Evolutionary conservation across 2,113 vertebrate species (phyloP).

Genomic region (Turdus rufiventris): DNA sequence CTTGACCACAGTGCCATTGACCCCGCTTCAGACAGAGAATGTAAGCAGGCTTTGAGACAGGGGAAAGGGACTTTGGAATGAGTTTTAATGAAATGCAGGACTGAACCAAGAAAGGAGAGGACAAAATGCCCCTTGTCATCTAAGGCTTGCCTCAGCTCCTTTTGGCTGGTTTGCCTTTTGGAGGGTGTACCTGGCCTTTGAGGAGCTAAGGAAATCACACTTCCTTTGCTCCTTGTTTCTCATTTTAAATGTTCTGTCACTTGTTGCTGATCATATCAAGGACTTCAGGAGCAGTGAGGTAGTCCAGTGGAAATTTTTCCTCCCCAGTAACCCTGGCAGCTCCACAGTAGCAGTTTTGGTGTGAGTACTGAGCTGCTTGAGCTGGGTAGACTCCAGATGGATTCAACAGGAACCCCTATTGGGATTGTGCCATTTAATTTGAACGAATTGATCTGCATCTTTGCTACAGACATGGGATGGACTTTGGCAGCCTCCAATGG

Average conservation of each 20-base stretch:
- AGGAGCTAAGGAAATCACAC: not conserved
- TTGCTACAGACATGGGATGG: not conserved
- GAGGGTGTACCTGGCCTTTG: not conserved
- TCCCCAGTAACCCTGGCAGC: not conserved
- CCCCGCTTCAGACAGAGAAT: not conserved
- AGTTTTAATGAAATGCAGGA: not conserved
- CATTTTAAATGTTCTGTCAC: not conserved
- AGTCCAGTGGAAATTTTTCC: not conserved
- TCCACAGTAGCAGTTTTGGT: not conserved
- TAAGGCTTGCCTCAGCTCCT: not conserved
- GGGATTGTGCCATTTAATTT: accelerated
- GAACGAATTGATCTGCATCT: not conserved
- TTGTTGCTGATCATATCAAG: not conserved
- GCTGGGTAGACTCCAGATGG: not conserved
- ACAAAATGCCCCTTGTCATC: not conserved
- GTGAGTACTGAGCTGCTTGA: not conserved
- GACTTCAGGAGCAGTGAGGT: not conserved
- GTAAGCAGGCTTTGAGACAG: not conserved
- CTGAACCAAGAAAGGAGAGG: not conserved
- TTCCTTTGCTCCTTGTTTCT: not conserved
- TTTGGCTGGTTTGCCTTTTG: not conserved
- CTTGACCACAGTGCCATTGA: not conserved
- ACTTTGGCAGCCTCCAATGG: not conserved
- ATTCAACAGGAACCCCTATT: not conserved
- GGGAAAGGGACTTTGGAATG: not conserved